Evolutionary conservation across 2,888 invertebrate genomes (phyloP), one percentile per base, ranked within the genome.

Genomic region (Petrolisthes manimaculis): DNA sequence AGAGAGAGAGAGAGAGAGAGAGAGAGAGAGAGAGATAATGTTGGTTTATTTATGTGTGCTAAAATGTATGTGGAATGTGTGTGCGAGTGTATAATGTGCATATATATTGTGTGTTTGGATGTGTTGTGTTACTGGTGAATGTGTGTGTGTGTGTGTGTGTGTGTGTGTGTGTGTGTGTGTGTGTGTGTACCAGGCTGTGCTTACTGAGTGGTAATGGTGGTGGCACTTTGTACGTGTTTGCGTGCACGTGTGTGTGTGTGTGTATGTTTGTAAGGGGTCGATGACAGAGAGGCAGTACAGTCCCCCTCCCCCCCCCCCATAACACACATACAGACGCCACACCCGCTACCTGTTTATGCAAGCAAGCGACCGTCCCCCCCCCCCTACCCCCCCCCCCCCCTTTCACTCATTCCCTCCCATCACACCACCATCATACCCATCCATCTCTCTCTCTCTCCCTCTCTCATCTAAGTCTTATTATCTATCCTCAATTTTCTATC

Each of bases 111-210:
- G 12, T 75, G 9, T 75, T n/a, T 12, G 24, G 12, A 75, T 75
- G 12, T 21, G n/a, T 37, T 1, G n/a, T 2, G 14, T 6, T 75
- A 21, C 21, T 18, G 3, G 78, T 78, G 78, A 24, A 37, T 78
- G 53, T 78, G 53, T 78, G 37, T 53, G 78, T 78, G 78, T 78
- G 78, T 78, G 53, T 78, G 53, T 78, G 53, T 53, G 53, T 78
- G 78, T 78, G 78, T 51, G 53, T 78, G 53, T 78, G 53, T 78
- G 37, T 53, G 78, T 78, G 78, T 78, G 78, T 78, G 71, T 71
- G 71, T 71, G 71, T 71, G 71, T 71, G 71, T 71, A 61, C 8
- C 61, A 8, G 8, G 61, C 14, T 61, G 14, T 8, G 61, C 14
- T 9, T 14, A 61, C 61, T 9, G 61, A 61, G 14, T 9, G 14